These are phyloP conservation scores for Drosophila vallismaia DNA, from an alignment of 2,888 invertebrate genomes.

Conservation along the genomic window DNA sequence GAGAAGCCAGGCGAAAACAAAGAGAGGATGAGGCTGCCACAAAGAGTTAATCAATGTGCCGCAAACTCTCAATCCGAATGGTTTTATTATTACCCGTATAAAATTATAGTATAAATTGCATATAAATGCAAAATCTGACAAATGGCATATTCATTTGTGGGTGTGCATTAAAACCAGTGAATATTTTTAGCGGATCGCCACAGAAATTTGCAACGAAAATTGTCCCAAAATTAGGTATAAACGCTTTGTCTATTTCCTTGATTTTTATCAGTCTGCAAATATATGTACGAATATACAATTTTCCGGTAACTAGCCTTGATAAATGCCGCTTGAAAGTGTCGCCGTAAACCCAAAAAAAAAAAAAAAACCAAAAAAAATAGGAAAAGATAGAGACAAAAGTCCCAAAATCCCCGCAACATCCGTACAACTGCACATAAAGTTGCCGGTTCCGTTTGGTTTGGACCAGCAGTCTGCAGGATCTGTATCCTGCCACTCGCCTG, in stretches of 20 bases:
- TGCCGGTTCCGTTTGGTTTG: conserved; percentile 2
- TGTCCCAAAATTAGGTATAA: conserved; percentile 57
- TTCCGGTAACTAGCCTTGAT: conserved; percentile 69
- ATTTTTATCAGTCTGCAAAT: conserved; percentile 13
- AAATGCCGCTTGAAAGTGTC: conserved; percentile 50
- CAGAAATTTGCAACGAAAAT: conserved; percentile 19
- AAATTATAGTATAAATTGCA: neutral
- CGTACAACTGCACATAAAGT: conserved; percentile 39
- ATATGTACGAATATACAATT: conserved; percentile 48
- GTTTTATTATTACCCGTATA: conserved; percentile 36
- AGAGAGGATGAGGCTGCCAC: conserved; percentile 31
- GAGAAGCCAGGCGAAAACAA: conserved; percentile 6
- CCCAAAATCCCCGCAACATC: neutral
- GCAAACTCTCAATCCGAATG: conserved; percentile 51
- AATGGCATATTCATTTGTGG: conserved; percentile 11
- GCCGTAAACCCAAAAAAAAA: conserved; percentile 11
- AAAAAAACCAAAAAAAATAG: neutral
- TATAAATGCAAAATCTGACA: neutral
- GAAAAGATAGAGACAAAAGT: neutral
- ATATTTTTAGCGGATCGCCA: conserved; percentile 53
- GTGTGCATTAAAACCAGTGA: conserved; percentile 34
- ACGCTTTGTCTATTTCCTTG: conserved; percentile 34
- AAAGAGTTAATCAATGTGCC: conserved; percentile 71
- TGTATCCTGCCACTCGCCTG: conserved; percentile 43
- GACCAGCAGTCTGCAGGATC: conserved; percentile 13